Evolutionary conservation across 2,888 invertebrate species (phyloP).

Genomic region (Crocallis elinguaria): DNA sequence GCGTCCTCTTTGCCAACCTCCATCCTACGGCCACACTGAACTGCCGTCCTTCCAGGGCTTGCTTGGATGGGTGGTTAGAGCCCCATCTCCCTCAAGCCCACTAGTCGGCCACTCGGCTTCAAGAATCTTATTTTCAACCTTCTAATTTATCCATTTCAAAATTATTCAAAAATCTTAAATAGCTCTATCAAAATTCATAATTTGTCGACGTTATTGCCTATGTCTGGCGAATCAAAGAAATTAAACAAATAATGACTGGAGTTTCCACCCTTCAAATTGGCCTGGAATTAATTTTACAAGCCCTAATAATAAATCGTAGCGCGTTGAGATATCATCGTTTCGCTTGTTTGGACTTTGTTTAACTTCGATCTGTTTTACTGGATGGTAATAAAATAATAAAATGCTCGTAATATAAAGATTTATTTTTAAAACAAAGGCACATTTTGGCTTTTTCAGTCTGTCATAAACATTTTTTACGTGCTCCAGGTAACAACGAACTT

Average conservation of each 20-base stretch:
- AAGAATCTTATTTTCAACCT: too few species aligned
- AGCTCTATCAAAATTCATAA: conserved; percentile 46
- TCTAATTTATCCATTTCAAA: too few species aligned
- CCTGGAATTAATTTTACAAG: conserved; percentile 33
- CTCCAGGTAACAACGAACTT: too few species aligned
- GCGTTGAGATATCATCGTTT: conserved; percentile 30
- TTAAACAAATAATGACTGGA: conserved; percentile 59
- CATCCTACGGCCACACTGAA: too few species aligned
- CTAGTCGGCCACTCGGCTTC: too few species aligned
- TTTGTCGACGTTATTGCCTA: conserved; percentile 45
- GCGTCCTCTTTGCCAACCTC: too few species aligned
- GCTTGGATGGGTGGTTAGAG: too few species aligned
- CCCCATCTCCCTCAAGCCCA: too few species aligned
- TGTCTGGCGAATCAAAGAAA: conserved; percentile 63
- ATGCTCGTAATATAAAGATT: conserved; percentile 4
- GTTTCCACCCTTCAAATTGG: conserved; percentile 27
- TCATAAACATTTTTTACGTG: too few species aligned
- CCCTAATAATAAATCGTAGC: conserved; percentile 29
- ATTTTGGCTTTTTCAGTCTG: too few species aligned
- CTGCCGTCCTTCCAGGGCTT: too few species aligned
- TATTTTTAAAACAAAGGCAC: not conserved
- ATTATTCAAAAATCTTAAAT: too few species aligned
- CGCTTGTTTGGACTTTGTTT: conserved; percentile 34
- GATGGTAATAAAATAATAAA: conserved; percentile 13
- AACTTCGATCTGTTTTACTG: conserved; percentile 26